These are phyloP conservation scores for Pocillopora meandrina DNA, from an alignment of 92 coral and sea anemone species.

Conservation along the genomic window DNA sequence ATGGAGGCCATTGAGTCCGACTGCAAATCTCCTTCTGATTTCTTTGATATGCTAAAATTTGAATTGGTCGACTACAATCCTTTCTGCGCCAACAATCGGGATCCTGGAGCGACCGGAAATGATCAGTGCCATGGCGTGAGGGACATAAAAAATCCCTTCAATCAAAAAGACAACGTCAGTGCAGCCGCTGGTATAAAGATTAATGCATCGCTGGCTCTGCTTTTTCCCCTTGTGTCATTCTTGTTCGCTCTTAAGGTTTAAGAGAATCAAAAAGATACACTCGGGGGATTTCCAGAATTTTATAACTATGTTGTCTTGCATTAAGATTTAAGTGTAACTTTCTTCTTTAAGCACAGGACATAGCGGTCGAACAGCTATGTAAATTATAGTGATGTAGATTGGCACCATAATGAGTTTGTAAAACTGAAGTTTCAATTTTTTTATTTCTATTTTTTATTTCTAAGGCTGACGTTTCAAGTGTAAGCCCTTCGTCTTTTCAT, in stretches of 20 bases:
- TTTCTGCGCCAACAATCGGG: conserved; percentile 22
- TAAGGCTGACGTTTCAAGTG: too few relatives aligned
- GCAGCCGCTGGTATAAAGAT: not conserved
- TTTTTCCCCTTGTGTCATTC: not conserved
- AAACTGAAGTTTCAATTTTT: too few relatives aligned
- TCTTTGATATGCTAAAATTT: not conserved
- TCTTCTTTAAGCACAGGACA: too few relatives aligned
- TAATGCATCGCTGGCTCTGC: not conserved
- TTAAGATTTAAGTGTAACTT: too few relatives aligned
- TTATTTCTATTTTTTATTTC: too few relatives aligned
- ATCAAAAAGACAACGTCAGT: not conserved
- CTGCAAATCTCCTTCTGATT: not conserved
- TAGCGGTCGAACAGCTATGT: too few relatives aligned
- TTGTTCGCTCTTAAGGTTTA: not conserved
- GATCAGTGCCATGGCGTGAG: conserved; percentile 11
- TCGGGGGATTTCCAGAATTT: not conserved
- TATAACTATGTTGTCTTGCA: not conserved
- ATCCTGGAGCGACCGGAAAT: conserved; percentile 25
- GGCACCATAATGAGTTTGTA: too few relatives aligned
- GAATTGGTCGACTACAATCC: conserved; percentile 27
- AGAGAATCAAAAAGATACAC: not conserved
- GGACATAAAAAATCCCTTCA: not conserved
- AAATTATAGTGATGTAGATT: too few relatives aligned
- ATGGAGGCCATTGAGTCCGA: conserved; percentile 11
- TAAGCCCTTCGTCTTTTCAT: too few relatives aligned